These are phyloP conservation scores for Nesoenas mayeri DNA, from an alignment of 2,113 vertebrate species.

Conservation along the genomic window DNA sequence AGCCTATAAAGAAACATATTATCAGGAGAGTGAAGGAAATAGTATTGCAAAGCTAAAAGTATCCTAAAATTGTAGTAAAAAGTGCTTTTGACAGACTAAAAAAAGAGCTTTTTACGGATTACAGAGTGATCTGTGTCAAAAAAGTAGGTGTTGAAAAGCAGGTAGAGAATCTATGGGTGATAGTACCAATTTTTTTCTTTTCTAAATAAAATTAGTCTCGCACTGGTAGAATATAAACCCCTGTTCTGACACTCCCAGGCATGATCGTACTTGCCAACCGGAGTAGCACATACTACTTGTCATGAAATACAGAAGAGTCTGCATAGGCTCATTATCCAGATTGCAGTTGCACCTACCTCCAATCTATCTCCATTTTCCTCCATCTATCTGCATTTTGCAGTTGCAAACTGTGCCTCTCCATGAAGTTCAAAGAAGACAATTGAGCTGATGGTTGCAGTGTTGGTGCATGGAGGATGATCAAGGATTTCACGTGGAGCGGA, in stretches of 20 bases:
- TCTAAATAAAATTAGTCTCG: background rate
- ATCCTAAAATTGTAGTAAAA: background rate
- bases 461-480: background rate
- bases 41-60: background rate
- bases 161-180: background rate
- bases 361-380: background rate
- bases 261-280: background rate
- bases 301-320: background rate
- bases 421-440: accelerated
- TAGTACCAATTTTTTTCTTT: background rate
- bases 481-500: accelerated
- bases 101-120: background rate
- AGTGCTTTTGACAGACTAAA: background rate
- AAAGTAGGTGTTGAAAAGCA: background rate
- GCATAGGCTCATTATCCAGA: background rate
- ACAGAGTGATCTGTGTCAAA: background rate
- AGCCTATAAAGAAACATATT: background rate
- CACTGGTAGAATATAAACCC: background rate
- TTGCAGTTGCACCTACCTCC: background rate
- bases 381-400: background rate
- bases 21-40: background rate
- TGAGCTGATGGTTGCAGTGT: accelerated
- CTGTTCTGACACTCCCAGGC: background rate
- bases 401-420: background rate
- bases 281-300: background rate